Base-by-base conservation (phyloP, 2,797 vertebrate species). In the Brachyalestes nurse region DNA sequence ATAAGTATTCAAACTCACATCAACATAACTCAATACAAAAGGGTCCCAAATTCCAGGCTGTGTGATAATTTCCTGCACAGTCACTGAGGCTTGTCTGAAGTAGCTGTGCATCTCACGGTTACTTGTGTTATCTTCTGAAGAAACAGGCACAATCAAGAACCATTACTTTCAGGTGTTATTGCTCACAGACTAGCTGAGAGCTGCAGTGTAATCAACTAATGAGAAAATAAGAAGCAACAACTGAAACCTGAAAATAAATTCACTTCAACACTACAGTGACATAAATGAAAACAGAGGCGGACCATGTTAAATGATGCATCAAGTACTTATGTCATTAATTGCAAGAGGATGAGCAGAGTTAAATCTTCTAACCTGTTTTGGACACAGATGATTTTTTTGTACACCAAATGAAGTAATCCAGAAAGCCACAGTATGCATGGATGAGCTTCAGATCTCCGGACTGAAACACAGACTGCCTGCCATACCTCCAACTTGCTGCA, bases 1-100 rank as follows among this genome's bases (percentile, higher is more conserved):
- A 38, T 10, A 4, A 55, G 2, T 12, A 9, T n/a, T 21, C 6
- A 58, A n/a, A 62, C 93, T 95, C 90, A 97, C 97, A 85, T 97
- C 94, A 75, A 97, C 89, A 0, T 96, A 98, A 89, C 94, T 90
- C 21, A 95, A 90, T 78, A 99, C 93, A 77, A 99, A 99, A 14
- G 93, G 88, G 82, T 99, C 97, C 98, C 97, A 99, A 65, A 99
- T 86, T 6, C 98, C 98, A 45, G 98, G 97, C 72, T 84, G 82
- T 85, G 90, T 91, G 78, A 98, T 86, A 81, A 97, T 92, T 6
- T 96, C 93, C 79, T 89, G 88, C 1, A 99, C 88, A 78, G 88
- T 93, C 40, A 93, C 78, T 8, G 94, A 94, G 2, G 97, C 96
- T 78, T 97, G 96, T 86, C 95, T 93, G 90, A 96, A 96, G 83